Evolutionary conservation across 1,140 invertebrate genomes (phyloP), one percentile per base, ranked within the genome.

Genomic region (Achroia grisella): DNA sequence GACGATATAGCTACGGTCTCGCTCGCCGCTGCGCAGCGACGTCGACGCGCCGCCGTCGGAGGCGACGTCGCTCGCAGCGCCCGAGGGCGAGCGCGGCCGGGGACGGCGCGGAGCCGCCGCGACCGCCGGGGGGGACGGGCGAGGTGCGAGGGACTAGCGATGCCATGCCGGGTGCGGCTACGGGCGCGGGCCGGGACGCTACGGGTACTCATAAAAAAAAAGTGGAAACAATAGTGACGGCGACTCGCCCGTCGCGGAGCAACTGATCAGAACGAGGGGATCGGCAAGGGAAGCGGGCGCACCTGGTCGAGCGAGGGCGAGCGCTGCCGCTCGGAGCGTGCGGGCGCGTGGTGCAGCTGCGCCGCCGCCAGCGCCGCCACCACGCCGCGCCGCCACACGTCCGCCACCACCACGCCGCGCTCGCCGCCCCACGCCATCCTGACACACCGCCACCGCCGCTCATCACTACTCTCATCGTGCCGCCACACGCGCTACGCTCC

Each of bases 361-460:
- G 91, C 88, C 51, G 93, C 93, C 53, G 91, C 91, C 69, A 95
- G 88, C 83, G 96, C 97, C 54, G 97, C 87, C 55, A 99, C 89
- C 82, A 94, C 93, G 47, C 91, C 90, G 87, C 95, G 96, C 85
- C 98, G 96, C 68, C 97, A 89, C 81, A 96, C 93, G 88, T 99
- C 97, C 63, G 98, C 91, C 83, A 99, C 93, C 65, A 97, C 96
- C 67, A 99, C 86, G 54, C 97, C 97, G 56, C 93, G 92, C 86
- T 98, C 97, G 83, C 96, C 98, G 64, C 97, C 97, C 88, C 98
- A 98, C 55, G 97, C 94, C 90, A 99, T 90, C 72, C 97, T 98
- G 86, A 8, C 31, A n/a, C n/a, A n/a, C n/a, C 5, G 39, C 30
- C 23, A 2, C 9, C 30, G 9, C 10, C 9, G 2, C 30, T 30